Base-by-base conservation (phyloP, 2,797 vertebrate genomes). In the Triplophysa bombifrons region DNA sequence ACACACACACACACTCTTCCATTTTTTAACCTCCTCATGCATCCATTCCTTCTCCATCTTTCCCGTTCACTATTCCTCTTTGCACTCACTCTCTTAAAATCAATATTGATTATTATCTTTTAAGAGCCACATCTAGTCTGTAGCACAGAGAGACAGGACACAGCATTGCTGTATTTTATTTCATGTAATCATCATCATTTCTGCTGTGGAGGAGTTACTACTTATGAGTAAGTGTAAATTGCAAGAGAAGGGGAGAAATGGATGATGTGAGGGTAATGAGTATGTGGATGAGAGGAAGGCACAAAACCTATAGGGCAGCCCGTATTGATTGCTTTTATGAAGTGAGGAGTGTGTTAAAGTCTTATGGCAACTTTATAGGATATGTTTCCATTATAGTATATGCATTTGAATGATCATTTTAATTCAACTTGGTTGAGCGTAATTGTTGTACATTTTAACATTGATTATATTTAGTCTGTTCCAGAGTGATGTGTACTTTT, bases 101-200 rank as follows among this genome's bases (percentile, higher is more conserved):
- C 91, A 91, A 91, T 93, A 91, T 92, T 89, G 92, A 92, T 91
- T 87, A 92, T 92, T 86, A 90, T 90, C 85, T 86, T 84, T 88
- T 89, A 91, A 91, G 77, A 74, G 71, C 46, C 55, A 50, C 66
- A 48, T 76, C 60, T 70, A 48, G 44, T 38, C 73, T 77, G 38
- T 41, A 71, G 65, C 53, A 61, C 41, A 56, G 69, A 56, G 27
- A 68, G 34, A 58, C 60, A 56, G 44, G 60, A 72, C 20, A 19
- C 27, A 67, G 55, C 60, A 64, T 66, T 72, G 73, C 72, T 66
- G 80, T 82, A 84, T 83, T 81, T 86, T 81, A 70, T 81, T 82
- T 80, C 68, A 27, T 55, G 76, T 81, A 60, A 84, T 82, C 85
- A 85, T 87, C 82, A 84, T 87, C 82, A 87, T 78, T 79, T 38